Evolutionary conservation across 2,888 invertebrate genomes (phyloP), one percentile per base, ranked within the genome.

Genomic region (Barypeithes pellucidus): DNA sequence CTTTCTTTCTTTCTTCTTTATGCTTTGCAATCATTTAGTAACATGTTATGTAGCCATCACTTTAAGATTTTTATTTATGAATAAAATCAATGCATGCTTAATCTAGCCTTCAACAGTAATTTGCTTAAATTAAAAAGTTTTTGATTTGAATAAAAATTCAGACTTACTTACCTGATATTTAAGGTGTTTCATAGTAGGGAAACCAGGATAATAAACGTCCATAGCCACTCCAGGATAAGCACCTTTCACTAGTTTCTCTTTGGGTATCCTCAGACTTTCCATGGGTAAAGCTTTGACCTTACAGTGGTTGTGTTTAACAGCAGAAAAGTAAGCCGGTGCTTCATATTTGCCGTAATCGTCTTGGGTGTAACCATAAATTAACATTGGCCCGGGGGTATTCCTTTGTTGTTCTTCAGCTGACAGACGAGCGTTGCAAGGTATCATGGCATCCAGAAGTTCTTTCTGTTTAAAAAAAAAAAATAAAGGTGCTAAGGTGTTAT

Each of bases 131-230:
- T 8, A 33, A 33, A 33, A 33, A 33, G n/a, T n/a, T n/a, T n/a
- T n/a, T n/a, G n/a, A n/a, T n/a, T n/a, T 33, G 8, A 33, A 33
- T 5, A 8, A 33, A 33, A 33, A 5, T 4, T 33, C 8, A 33
- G 8, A n/a, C 18, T 9, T 41, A 54, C 89, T 86, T 85, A 94
- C 95, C 82, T 87, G 89, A 84, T 96, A 96, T 22, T 92, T 88
- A 41, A 98, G 87, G 85, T 97, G 94, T 78, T 93, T 93, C 86
- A 98, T 89, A 0, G 96, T 96, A 0, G 98, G 98, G 85, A 99
- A 99, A 9, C 98, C 98, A 0, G 95, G 94, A 85, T 92, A 95
- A 83, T 93, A 91, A 62, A 93, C 88, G 80, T 93, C 91, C 36
- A 91, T 85, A 70, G 88, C 87, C 0, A 91, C 92, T 67, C 91